A percentile compares a stretch with the other conserved stretches of the same genome.
phyloP scores from a whole-genome alignment of 2,113 vertebrate species.

The Thomomys bottae region DNA sequence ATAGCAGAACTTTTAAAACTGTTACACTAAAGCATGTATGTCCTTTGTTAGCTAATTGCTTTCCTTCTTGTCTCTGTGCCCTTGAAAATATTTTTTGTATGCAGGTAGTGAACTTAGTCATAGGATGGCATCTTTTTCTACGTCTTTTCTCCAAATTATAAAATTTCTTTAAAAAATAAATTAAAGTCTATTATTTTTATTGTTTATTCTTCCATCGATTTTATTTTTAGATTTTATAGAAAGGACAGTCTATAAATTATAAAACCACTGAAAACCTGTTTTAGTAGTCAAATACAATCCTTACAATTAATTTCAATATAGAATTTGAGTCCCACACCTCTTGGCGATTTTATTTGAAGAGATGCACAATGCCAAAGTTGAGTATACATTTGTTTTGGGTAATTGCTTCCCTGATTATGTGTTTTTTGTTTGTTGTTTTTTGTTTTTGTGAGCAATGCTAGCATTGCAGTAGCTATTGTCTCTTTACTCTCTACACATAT shows the following conservation, averaged over 20 bases:
- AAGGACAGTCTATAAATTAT: slow-evolving; percentile 79
- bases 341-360: slow-evolving; percentile 26
- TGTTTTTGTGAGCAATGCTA: not conserved
- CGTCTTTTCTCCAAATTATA: slow-evolving; percentile 73
- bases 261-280: slow-evolving; percentile 70
- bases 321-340: slow-evolving; percentile 40
- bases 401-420: not conserved
- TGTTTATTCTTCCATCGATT: slow-evolving; percentile 79
- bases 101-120: not conserved
- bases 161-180: slow-evolving; percentile 79
- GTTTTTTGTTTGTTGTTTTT: not conserved
- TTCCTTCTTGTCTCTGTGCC: not conserved
- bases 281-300: slow-evolving; percentile 69
- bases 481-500: not conserved
- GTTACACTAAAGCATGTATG: not conserved
- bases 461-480: not conserved
- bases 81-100: slow-evolving; percentile 12
- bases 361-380: not conserved
- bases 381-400: not conserved
- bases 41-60: not conserved
- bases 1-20: not conserved
- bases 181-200: not conserved
- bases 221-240: slow-evolving; percentile 74
- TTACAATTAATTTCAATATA: slow-evolving; percentile 76
- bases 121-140: not conserved